phyloP scores from a whole-genome alignment of 2,113 vertebrate species.

The Zonotrichia leucophrys region DNA sequence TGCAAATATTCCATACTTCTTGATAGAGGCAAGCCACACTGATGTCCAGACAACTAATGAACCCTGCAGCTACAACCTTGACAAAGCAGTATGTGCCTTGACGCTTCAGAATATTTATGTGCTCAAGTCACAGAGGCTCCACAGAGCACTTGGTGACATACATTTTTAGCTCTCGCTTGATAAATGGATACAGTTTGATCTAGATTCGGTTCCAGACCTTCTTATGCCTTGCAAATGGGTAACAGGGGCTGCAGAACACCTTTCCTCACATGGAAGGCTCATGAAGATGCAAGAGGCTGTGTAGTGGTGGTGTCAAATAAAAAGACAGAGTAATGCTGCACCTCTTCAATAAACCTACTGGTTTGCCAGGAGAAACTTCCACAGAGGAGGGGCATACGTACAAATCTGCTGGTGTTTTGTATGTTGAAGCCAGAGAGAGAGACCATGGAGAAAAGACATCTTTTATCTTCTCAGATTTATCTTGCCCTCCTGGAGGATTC shows the following conservation, averaged over 20 bases:
- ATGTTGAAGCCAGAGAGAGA: not conserved
- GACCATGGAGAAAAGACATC: fast-evolving
- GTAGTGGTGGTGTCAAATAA: fast-evolving
- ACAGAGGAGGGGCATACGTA: fast-evolving
- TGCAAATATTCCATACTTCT: not conserved
- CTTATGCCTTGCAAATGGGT: not conserved
- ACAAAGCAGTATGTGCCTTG: not conserved
- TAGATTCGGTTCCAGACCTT: not conserved
- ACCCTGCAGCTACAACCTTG: not conserved
- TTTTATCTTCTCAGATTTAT: not conserved
- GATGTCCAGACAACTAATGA: not conserved
- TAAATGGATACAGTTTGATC: not conserved
- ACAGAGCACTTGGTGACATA: not conserved
- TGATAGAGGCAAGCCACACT: not conserved
- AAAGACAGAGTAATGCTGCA: not conserved
- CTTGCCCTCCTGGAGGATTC: not conserved
- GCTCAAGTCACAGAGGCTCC: not conserved
- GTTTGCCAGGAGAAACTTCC: not conserved
- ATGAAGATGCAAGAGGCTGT: not conserved
- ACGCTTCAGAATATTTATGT: not conserved
- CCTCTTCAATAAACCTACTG: not conserved
- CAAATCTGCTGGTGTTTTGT: not conserved
- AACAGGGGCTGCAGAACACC: fast-evolving
- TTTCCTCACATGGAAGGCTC: not conserved
- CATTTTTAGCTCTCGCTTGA: not conserved